Conservation (phyloP, 2,113 vertebrate genomes). For the Dipodomys stephensi region DNA sequence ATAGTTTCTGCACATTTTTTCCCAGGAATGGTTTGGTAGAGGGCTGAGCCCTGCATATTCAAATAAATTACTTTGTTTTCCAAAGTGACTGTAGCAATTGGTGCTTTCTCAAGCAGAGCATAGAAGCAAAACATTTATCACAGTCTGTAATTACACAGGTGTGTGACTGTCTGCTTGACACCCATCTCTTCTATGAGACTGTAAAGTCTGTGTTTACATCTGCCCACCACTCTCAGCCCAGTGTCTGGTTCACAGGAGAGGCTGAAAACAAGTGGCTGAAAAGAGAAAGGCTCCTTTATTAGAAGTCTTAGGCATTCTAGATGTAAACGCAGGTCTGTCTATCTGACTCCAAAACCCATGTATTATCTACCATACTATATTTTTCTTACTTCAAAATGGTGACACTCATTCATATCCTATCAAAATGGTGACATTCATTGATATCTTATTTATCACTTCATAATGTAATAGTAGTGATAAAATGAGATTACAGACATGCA, state of each 20-base stretch:
- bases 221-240: background rate
- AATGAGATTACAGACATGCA: conserved; percentile 10
- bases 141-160: background rate
- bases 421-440: no score
- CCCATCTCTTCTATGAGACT: background rate
- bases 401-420: background rate
- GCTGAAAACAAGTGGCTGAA: background rate
- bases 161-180: background rate
- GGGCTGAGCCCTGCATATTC: background rate
- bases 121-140: background rate
- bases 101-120: background rate
- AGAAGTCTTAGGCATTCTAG: background rate
- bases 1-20: conserved; percentile 6
- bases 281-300: background rate
- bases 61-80: conserved; percentile 1
- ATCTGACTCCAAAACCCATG: background rate
- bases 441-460: background rate
- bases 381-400: conserved; percentile 39
- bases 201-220: background rate
- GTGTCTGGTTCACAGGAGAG: background rate
- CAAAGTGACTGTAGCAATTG: background rate
- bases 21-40: background rate
- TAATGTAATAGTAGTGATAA: background rate
- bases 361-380: background rate
- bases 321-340: background rate